phyloP scores from a whole-genome alignment of 2,797 vertebrate genomes.

The Sebastes kiyomatsui region DNA sequence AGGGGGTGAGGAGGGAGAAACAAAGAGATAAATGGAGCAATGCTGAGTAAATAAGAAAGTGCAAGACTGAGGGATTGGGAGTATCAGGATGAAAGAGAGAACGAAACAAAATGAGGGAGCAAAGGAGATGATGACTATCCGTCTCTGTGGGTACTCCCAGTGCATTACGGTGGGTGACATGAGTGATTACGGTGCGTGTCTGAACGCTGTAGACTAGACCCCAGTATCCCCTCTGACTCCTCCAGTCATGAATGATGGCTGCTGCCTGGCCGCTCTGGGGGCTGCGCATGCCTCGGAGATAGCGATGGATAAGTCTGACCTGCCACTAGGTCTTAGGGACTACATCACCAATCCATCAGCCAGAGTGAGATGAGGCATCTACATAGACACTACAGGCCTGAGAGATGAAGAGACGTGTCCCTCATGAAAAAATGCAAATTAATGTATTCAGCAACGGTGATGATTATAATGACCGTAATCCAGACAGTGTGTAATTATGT shows the following conservation, averaged over 20 bases:
- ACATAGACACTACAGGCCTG: background rate
- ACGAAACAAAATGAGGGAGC: constrained; percentile 39
- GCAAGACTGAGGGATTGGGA: constrained; percentile 5
- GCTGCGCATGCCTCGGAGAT: constrained; percentile 25
- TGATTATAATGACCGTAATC: constrained; percentile 6
- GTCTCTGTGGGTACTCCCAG: constrained; percentile 56
- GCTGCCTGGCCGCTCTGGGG: constrained; percentile 31
- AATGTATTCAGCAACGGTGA: background rate
- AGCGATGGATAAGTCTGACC: constrained; percentile 53
- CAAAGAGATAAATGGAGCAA: constrained; percentile 37
- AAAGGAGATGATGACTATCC: constrained; percentile 56
- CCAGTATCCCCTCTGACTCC: constrained; percentile 42
- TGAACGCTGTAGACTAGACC: constrained; percentile 55
- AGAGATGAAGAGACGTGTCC: background rate
- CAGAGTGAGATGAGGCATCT: background rate
- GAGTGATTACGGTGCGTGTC: constrained; percentile 64
- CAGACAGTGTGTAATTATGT: constrained; percentile 21
- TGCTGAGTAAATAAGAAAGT: constrained; percentile 40
- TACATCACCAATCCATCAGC: constrained; percentile 35
- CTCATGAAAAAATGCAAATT: background rate
- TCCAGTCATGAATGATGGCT: constrained; percentile 60
- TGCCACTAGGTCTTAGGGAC: constrained; percentile 40
- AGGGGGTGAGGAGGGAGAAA: background rate
- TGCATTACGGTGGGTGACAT: constrained; percentile 53
- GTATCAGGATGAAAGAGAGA: constrained; percentile 29